Evolutionary conservation across 2,113 vertebrate genomes (phyloP).

Genomic region (Gobiocypris rarus): DNA sequence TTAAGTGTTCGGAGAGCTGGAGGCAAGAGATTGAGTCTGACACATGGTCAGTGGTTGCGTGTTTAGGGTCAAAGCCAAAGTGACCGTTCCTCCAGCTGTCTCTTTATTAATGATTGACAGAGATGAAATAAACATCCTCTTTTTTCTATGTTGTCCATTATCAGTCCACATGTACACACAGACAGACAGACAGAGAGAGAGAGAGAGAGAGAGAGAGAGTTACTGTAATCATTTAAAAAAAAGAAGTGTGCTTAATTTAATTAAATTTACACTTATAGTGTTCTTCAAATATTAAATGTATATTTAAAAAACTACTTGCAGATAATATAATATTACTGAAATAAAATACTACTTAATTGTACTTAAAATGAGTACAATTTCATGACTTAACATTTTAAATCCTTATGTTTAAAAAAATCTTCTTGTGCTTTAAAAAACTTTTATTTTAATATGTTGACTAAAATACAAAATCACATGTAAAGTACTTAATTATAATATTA

Average conservation of each 20-base stretch:
- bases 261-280: not conserved
- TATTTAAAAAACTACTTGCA: not conserved
- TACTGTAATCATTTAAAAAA: not conserved
- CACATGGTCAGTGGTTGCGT: not conserved
- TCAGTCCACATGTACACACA: not conserved
- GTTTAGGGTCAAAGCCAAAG: not conserved
- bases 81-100: not conserved
- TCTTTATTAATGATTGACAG: constrained; percentile 41
- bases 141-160: constrained; percentile 50
- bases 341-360: too few relatives aligned
- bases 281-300: not conserved
- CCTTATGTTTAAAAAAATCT: too few relatives aligned
- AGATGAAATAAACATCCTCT: not conserved
- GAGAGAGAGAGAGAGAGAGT: too few relatives aligned
- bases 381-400: too few relatives aligned
- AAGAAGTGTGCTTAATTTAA: not conserved
- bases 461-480: too few relatives aligned
- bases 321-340: too few relatives aligned
- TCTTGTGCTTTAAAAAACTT: too few relatives aligned
- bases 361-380: too few relatives aligned
- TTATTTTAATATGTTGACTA: too few relatives aligned
- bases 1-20: not conserved
- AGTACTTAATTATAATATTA: too few relatives aligned
- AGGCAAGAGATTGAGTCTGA: not conserved
- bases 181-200: too few relatives aligned